Evolutionary conservation across 2,888 invertebrate genomes (phyloP).

Genomic region (Mactromeris polynyma): DNA sequence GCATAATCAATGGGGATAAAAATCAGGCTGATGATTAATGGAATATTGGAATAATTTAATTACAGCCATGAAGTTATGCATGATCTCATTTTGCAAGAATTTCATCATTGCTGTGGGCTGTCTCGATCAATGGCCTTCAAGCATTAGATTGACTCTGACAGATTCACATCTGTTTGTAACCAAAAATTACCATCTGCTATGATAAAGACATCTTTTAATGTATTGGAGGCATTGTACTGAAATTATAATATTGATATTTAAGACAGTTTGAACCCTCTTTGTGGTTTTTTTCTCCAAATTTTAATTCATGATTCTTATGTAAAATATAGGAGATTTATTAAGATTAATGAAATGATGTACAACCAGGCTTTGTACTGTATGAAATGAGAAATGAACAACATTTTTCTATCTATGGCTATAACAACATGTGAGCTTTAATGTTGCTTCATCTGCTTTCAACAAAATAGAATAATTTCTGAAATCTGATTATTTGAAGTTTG

Average conservation of each 20-base stretch:
- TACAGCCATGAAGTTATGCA: not conserved
- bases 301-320: no score
- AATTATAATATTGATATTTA: no score
- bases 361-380: no score
- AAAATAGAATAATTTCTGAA: not conserved
- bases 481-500: not conserved
- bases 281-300: no score
- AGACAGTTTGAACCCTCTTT: no score
- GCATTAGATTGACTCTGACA: not conserved
- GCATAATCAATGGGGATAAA: not conserved
- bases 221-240: not conserved
- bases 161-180: not conserved
- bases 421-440: not conserved
- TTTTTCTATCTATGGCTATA: not conserved
- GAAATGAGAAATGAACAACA: not conserved
- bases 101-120: not conserved
- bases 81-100: conserved; percentile 1
- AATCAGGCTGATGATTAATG: not conserved
- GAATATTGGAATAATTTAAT: conserved; percentile 6
- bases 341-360: no score
- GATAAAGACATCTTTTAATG: not conserved
- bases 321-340: no score
- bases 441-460: not conserved
- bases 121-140: not conserved
- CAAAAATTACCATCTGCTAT: not conserved